Conservation (phyloP, 1,140 invertebrate species). For the Drosophila murphyi region DNA sequence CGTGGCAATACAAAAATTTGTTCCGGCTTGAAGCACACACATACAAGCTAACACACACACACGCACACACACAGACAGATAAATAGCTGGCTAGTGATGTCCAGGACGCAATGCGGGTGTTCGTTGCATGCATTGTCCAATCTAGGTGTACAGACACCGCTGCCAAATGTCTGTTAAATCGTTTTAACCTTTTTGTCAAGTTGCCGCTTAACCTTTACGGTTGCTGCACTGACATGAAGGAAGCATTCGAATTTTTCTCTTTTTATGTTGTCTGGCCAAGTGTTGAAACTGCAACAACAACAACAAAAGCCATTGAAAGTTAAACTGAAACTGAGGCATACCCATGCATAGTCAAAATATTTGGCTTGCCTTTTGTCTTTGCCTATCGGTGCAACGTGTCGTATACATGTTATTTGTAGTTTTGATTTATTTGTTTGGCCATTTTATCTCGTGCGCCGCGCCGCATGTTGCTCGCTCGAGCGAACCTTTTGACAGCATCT, state of each 20-base stretch:
- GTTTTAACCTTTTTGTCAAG: slow-evolving; percentile 83
- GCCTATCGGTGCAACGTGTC: slow-evolving; percentile 52
- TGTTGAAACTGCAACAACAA: slow-evolving; percentile 54
- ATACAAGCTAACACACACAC: slow-evolving; percentile 27
- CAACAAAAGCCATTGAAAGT: slow-evolving; percentile 12
- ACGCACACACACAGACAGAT: slow-evolving; percentile 6
- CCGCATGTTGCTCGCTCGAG: slow-evolving; percentile 40
- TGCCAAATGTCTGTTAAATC: slow-evolving; percentile 78
- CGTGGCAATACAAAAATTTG: slow-evolving; percentile 58
- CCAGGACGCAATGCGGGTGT: slow-evolving; percentile 60
- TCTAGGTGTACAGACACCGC: slow-evolving; percentile 44
- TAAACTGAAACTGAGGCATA: slow-evolving; percentile 54
- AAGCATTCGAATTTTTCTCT: slow-evolving; percentile 68
- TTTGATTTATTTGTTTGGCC: slow-evolving; percentile 76
- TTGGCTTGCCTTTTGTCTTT: slow-evolving; percentile 29
- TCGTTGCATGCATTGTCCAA: slow-evolving; percentile 45
- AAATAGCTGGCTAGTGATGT: slow-evolving; percentile 29
- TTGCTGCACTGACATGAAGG: slow-evolving; percentile 76
- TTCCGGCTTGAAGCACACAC: slow-evolving; percentile 66
- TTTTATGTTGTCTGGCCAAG: slow-evolving; percentile 42
- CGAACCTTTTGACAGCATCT: slow-evolving; percentile 50
- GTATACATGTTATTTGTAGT: slow-evolving; percentile 72
- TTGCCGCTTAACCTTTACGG: slow-evolving; percentile 82
- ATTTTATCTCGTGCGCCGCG: slow-evolving; percentile 51
- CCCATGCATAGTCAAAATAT: slow-evolving; percentile 48